Percentiles rank a stretch among this genome's conserved stretches.
Evolutionary conservation across 2,888 invertebrate genomes (phyloP).

Genomic region (Caenorhabditis sp.): DNA sequence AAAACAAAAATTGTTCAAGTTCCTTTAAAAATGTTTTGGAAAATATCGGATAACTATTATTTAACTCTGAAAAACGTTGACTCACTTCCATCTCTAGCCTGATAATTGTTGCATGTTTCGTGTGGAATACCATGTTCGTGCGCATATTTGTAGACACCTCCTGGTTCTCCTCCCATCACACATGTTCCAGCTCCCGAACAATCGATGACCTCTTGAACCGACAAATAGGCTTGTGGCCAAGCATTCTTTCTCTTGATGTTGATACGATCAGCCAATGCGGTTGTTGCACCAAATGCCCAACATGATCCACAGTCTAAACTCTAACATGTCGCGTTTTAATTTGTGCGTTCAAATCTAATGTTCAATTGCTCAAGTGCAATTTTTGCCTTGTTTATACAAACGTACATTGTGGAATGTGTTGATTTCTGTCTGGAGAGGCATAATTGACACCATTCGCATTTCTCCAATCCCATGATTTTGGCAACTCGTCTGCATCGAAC

Average conservation of each 20-base stretch:
- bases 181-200: constrained; percentile 73
- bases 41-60: too few species aligned
- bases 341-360: too few species aligned
- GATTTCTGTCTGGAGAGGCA: constrained; percentile 73
- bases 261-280: constrained; percentile 74
- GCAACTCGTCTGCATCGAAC: constrained; percentile 65
- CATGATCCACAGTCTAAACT: constrained; percentile 75
- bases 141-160: constrained; percentile 73
- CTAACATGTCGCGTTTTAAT: too few species aligned
- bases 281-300: constrained; percentile 74
- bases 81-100: constrained; percentile 73
- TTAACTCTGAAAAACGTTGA: background rate
- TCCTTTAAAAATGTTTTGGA: too few species aligned
- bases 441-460: constrained; percentile 73
- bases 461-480: constrained; percentile 73
- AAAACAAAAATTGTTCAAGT: background rate
- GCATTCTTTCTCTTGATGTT: constrained; percentile 73
- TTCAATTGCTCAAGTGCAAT: too few species aligned
- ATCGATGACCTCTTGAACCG: constrained; percentile 73
- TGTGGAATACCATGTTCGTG: constrained; percentile 73
- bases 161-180: constrained; percentile 70
- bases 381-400: too few species aligned
- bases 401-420: constrained; percentile 73
- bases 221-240: constrained; percentile 73
- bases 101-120: constrained; percentile 75